Evolutionary conservation across 2,797 vertebrate species (phyloP).

Genomic region (Synaphobranchus kaupii): DNA sequence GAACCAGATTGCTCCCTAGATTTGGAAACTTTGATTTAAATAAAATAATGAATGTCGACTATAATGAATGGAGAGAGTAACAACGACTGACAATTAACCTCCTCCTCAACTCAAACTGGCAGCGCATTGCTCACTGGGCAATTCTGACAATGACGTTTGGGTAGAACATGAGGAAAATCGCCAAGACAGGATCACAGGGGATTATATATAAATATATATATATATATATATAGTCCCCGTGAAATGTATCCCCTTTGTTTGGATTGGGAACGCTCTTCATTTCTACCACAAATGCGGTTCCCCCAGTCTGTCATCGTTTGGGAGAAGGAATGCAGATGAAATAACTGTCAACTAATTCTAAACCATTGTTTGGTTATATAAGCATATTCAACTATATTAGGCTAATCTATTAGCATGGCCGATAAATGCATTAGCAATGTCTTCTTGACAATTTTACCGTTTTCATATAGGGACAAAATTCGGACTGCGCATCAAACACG

Average conservation of each 20-base stretch:
- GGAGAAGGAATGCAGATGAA: not conserved
- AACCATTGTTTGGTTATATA: not conserved
- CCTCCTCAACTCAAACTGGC: too few relatives aligned
- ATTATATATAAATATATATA: too few relatives aligned
- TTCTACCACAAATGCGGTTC: too few relatives aligned
- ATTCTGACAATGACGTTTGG: not conserved
- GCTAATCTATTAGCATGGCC: too few relatives aligned
- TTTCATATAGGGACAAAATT: not conserved
- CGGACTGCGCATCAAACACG: constrained; percentile 9
- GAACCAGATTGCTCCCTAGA: not conserved
- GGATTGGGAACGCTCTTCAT: too few relatives aligned
- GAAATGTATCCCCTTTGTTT: too few relatives aligned
- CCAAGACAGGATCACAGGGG: too few relatives aligned
- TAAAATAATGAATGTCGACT: not conserved
- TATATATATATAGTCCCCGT: too few relatives aligned
- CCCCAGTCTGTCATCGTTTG: too few relatives aligned
- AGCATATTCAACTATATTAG: too few relatives aligned
- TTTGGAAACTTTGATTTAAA: not conserved
- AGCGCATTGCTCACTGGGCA: too few relatives aligned
- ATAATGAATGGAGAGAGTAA: not conserved
- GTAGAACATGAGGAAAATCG: too few relatives aligned
- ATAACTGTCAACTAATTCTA: not conserved
- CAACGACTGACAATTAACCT: not conserved
- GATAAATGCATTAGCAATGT: not conserved
- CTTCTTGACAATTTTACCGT: not conserved